Evolutionary conservation across 2,797 vertebrate genomes (phyloP), one percentile per base, ranked within the genome.

Genomic region (Poeciliopsis infans): DNA sequence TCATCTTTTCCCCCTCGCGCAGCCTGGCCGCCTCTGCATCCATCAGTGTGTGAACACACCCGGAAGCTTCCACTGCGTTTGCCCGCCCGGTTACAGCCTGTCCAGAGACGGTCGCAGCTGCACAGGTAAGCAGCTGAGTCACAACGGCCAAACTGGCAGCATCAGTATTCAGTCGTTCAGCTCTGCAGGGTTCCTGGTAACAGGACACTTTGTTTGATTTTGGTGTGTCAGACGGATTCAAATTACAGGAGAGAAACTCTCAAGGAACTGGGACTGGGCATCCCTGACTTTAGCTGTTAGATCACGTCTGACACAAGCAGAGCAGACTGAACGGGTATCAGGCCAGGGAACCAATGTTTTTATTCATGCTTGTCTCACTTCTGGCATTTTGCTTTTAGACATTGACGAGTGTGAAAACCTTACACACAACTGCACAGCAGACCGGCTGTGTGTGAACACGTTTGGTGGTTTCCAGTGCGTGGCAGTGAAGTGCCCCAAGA

Each of bases 21-120:
- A 90, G 69, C 87, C 94, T 7, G 95, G 94, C 0, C 94, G 87
- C 4, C 94, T 97, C 76, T 98, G 97, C 74, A 55, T 95, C 74
- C 94, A 97, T 0, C 88, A 93, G 71, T 97, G 97, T 20, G 86
- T 97, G 1, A 98, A 97, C 93, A 95, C 96, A 0, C 94, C 96
- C 0, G 96, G 97, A 47, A 96, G 97, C 85, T 97, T 97, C 89
- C 94, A 86, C 80, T 98, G 97, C 77, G 78, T 93, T 80, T 98
- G 97, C 49, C 97, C 97, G 0, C 18, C 64, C 0, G 96, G 97
- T 0, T 98, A 97, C 78, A 83, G 87, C 68, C 91, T 97, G 47
- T 91, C 93, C 0, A 68, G 88, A 0, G 95, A 97, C 31, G 86
- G 80, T n/a, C 96, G 95, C 25, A 85, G 89, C 82, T 97, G 97